These are phyloP conservation scores for Leptopilina boulardi DNA, from an alignment of 1,140 invertebrate species.

Conservation along the genomic window DNA sequence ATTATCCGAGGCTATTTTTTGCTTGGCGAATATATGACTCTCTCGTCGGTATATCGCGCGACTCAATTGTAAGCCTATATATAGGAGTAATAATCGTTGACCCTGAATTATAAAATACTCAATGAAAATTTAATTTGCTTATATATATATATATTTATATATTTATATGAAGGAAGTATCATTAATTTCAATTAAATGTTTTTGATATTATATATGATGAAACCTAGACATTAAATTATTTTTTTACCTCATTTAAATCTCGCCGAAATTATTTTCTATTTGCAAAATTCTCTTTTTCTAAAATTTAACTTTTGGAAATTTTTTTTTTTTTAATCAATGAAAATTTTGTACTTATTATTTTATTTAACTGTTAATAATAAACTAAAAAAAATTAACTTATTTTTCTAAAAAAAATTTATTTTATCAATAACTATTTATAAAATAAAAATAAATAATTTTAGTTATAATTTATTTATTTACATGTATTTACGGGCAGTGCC, in stretches of 20 bases:
- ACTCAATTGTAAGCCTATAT: slow-evolving; percentile 49
- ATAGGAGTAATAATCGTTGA: slow-evolving; percentile 51
- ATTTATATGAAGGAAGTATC: neutral
- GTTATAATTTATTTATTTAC: too few relatives aligned
- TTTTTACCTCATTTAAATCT: neutral
- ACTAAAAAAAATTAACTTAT: too few relatives aligned
- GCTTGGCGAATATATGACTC: slow-evolving; percentile 49
- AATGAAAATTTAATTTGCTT: slow-evolving; percentile 41
- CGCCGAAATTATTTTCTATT: neutral
- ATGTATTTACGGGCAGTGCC: too few relatives aligned
- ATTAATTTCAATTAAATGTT: neutral
- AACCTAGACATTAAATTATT: neutral
- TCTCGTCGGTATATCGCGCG: slow-evolving; percentile 36
- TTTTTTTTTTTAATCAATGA: too few relatives aligned
- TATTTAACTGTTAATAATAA: too few relatives aligned
- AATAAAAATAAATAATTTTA: too few relatives aligned
- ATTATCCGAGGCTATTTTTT: slow-evolving; percentile 53
- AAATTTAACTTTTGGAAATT: too few relatives aligned
- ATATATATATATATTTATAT: too few relatives aligned
- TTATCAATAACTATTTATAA: too few relatives aligned
- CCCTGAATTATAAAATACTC: slow-evolving; percentile 50
- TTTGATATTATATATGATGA: neutral
- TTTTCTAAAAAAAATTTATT: too few relatives aligned
- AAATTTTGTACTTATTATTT: too few relatives aligned
- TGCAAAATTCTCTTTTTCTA: neutral